These are phyloP conservation scores for Microcebus jonahi DNA, from an alignment of 2,113 vertebrate species.

Conservation along the genomic window DNA sequence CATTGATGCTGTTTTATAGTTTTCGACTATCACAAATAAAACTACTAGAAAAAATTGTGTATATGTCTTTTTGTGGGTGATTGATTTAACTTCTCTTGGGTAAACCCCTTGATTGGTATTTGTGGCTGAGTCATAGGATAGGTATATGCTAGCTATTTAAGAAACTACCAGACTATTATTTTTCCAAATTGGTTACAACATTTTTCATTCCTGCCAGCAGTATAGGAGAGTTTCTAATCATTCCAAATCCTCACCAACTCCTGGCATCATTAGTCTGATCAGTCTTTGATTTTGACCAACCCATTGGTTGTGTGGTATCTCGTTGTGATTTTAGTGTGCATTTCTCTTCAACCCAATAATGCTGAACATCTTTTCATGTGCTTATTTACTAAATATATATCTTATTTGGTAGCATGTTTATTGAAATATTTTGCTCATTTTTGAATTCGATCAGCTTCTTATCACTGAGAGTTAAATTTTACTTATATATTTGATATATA, in stretches of 20 bases:
- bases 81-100: neutral
- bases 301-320: neutral
- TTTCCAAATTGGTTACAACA: neutral
- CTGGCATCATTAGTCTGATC: neutral
- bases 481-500: neutral
- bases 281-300: neutral
- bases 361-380: neutral
- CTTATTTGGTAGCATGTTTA: neutral
- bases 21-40: conserved; percentile 12
- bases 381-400: neutral
- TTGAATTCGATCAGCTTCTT: neutral
- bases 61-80: neutral
- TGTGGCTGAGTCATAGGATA: neutral
- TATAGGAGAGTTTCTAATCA: neutral
- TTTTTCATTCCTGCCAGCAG: neutral
- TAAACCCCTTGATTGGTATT: neutral
- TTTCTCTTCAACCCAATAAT: neutral
- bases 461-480: neutral
- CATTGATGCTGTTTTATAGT: neutral
- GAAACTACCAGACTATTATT: neutral
- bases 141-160: neutral
- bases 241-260: neutral
- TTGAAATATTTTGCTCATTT: neutral
- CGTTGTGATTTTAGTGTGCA: neutral
- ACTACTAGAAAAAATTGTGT: neutral